These are phyloP conservation scores for Hirtodrosophila confusa DNA, from an alignment of 2,888 invertebrate genomes.

Conservation along the genomic window DNA sequence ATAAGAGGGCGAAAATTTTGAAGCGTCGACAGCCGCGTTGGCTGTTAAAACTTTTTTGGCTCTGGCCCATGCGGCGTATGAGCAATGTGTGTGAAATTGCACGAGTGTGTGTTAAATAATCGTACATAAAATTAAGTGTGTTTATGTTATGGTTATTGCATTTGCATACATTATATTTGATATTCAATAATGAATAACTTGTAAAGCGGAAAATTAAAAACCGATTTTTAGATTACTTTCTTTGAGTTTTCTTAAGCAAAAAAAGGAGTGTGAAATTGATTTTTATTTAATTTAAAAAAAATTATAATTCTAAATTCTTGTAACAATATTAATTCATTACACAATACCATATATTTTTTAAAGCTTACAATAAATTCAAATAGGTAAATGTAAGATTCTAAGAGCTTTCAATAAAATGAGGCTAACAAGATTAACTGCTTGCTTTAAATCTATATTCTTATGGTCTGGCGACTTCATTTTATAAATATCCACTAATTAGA, in stretches of 20 bases:
- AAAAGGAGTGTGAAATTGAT: too few species aligned
- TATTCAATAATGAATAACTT: slow-evolving; percentile 16
- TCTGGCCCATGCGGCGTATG: slow-evolving; percentile 30
- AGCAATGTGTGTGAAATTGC: slow-evolving; percentile 8
- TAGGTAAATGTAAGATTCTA: too few species aligned
- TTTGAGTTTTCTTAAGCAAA: background rate
- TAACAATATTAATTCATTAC: too few species aligned
- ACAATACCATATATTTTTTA: too few species aligned
- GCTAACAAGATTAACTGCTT: too few species aligned
- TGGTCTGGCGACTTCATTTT: too few species aligned
- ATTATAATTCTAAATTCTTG: too few species aligned
- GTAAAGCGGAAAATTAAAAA: slow-evolving; percentile 1
- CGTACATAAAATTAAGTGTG: slow-evolving; percentile 42
- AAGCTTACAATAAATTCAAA: too few species aligned
- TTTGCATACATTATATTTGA: slow-evolving; percentile 31
- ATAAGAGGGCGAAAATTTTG: slow-evolving; percentile 13
- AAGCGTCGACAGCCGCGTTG: slow-evolving; percentile 36
- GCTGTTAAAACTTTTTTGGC: slow-evolving; percentile 35
- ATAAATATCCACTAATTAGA: too few species aligned
- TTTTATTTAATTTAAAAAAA: too few species aligned
- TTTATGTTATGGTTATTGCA: slow-evolving; percentile 36
- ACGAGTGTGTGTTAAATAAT: slow-evolving; percentile 25
- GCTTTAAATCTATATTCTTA: too few species aligned
- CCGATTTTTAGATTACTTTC: background rate
- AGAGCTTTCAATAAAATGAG: too few species aligned